Evolutionary conservation across 2,113 vertebrate species (phyloP).

Genomic region (Ceyx margarethae): DNA sequence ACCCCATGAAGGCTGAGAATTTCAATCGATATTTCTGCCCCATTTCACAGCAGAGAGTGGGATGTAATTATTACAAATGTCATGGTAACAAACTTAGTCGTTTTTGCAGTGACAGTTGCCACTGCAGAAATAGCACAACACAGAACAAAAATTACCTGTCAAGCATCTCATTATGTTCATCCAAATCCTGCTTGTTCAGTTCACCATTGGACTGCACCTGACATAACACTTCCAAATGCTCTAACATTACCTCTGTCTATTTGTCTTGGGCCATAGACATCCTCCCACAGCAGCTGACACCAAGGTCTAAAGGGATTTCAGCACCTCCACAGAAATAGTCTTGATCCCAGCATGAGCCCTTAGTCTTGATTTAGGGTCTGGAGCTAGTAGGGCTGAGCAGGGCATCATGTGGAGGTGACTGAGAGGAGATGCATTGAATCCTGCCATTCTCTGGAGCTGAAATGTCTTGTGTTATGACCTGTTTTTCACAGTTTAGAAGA

Average conservation of each 20-base stretch:
- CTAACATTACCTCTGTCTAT: not conserved
- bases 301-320: not conserved
- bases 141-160: slow-evolving; percentile 70
- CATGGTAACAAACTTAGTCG: slow-evolving; percentile 68
- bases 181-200: slow-evolving; percentile 45
- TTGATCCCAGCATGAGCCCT: not conserved
- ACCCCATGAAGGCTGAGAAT: slow-evolving; percentile 50
- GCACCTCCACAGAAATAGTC: not conserved
- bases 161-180: slow-evolving; percentile 58
- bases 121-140: slow-evolving; percentile 68
- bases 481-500: not conserved
- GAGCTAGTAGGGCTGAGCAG: not conserved
- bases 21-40: slow-evolving; percentile 66
- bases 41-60: slow-evolving; percentile 65
- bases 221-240: slow-evolving; percentile 25
- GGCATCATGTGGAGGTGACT: not conserved
- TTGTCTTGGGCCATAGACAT: not conserved
- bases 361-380: not conserved
- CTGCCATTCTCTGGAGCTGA: not conserved
- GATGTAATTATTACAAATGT: slow-evolving; percentile 71
- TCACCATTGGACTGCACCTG: slow-evolving; percentile 25
- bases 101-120: slow-evolving; percentile 68
- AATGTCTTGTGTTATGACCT: not conserved
- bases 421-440: not conserved
- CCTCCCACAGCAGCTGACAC: not conserved